Conservation (phyloP, 2,113 vertebrate genomes). For the Trinectes maculatus region DNA sequence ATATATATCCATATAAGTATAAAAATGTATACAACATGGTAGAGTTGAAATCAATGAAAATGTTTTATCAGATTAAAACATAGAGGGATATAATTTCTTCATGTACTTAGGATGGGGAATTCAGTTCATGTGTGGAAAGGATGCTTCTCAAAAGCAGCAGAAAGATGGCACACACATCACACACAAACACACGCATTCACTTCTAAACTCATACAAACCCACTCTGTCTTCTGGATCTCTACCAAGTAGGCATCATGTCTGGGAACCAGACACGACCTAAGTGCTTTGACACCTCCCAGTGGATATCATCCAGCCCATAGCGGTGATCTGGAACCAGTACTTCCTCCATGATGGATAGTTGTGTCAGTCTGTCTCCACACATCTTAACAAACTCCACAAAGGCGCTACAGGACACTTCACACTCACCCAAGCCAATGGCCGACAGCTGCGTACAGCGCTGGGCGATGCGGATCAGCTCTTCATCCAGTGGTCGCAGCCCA, state of each 20-base stretch:
- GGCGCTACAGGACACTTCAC: conserved; percentile 97
- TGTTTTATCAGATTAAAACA: conserved; percentile 2
- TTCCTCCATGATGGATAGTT: conserved; percentile 98
- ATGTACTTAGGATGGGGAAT: neutral
- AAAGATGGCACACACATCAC: neutral
- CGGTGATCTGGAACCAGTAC: conserved; percentile 95
- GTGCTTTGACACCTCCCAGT: conserved; percentile 98
- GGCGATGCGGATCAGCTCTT: conserved; percentile 95
- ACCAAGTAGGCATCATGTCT: conserved; percentile 99
- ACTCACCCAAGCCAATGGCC: conserved; percentile 94
- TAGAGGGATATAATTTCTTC: conserved; percentile 7
- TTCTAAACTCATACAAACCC: neutral
- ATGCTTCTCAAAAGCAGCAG: neutral
- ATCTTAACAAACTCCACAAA: conserved; percentile 98
- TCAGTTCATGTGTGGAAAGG: too few relatives aligned
- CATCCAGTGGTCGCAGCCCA: conserved; percentile 91
- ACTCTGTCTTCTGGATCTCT: conserved; percentile 36
- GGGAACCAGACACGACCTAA: conserved; percentile 97
- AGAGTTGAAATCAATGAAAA: conserved; percentile 17
- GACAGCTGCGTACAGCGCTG: conserved; percentile 93
- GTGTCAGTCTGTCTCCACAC: conserved; percentile 92
- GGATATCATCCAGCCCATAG: conserved; percentile 94
- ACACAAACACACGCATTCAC: neutral
- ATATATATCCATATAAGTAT: conserved; percentile 47
- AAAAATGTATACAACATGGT: neutral